Percentiles rank a stretch among this genome's conserved stretches.
Conservation (phyloP, 2,113 vertebrate species). For the Larimichthys crocea region DNA sequence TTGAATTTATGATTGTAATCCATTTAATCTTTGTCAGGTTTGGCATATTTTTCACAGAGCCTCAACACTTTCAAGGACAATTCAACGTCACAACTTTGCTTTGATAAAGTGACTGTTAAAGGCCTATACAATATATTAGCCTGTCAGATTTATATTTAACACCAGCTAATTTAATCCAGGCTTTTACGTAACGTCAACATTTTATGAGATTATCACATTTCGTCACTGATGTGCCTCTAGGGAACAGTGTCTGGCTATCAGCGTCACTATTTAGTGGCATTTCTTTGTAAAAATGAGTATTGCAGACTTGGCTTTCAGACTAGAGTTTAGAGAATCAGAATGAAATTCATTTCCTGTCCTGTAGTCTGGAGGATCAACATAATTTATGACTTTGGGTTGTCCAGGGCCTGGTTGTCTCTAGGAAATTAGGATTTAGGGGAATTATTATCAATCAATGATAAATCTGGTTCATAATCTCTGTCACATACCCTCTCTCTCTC, state of each 20-base stretch:
- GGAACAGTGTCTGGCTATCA: neutral
- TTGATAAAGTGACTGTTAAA: conserved; percentile 25
- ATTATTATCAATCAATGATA: conserved; percentile 47
- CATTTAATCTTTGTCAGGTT: conserved; percentile 45
- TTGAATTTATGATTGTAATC: conserved; percentile 51
- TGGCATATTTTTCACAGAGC: conserved; percentile 20
- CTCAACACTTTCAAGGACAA: conserved; percentile 40
- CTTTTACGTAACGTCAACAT: conserved; percentile 26
- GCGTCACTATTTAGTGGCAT: conserved; percentile 1
- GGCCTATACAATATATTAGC: neutral
- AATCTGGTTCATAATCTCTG: conserved; percentile 23
- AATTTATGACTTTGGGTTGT: conserved; percentile 29
- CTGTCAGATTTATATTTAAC: conserved; percentile 45
- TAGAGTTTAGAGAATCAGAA: neutral
- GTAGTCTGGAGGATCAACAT: conserved; percentile 26
- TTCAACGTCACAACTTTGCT: conserved; percentile 43
- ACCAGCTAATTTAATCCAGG: conserved; percentile 17
- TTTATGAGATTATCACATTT: conserved; percentile 9
- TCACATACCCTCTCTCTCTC: neutral
- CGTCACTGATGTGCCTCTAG: neutral
- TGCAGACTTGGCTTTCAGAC: neutral
- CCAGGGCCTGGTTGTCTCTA: conserved; percentile 5
- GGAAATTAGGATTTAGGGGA: conserved; percentile 33
- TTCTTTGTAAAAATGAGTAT: conserved; percentile 20
- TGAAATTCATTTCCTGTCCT: conserved; percentile 12